A percentile compares a stretch with the other conserved stretches of the same genome.
Conservation (phyloP, 2,113 vertebrate genomes). For the Varanus komodoensis region DNA sequence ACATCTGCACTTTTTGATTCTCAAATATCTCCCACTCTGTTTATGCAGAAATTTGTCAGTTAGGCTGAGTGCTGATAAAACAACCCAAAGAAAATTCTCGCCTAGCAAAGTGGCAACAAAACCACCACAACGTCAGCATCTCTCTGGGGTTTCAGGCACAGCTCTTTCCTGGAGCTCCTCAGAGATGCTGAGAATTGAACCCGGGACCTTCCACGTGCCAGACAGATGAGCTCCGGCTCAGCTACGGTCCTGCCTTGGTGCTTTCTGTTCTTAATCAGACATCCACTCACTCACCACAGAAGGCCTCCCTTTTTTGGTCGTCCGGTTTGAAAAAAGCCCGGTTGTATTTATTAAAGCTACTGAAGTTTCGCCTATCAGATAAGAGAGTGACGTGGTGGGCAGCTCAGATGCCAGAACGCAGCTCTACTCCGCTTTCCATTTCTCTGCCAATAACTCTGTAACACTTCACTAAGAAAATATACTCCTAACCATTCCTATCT, state of each 20-base stretch:
- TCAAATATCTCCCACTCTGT: no score
- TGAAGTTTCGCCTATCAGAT: slow-evolving; percentile 20
- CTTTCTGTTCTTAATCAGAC: background rate
- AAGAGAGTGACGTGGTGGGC: background rate
- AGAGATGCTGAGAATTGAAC: background rate
- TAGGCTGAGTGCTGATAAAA: no score
- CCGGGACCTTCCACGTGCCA: background rate
- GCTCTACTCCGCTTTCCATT: background rate
- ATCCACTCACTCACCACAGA: background rate
- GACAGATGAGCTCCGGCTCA: background rate
- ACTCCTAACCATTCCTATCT: slow-evolving; percentile 14
- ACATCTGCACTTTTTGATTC: no score
- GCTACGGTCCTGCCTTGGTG: background rate
- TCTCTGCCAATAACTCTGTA: slow-evolving; percentile 7
- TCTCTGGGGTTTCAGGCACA: background rate
- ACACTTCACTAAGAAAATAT: slow-evolving; percentile 2
- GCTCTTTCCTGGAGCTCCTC: background rate
- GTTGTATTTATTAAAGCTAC: background rate
- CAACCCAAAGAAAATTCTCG: no score
- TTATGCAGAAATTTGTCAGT: no score
- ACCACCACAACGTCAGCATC: background rate
- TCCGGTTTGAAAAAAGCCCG: background rate
- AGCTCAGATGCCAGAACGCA: slow-evolving; percentile 9
- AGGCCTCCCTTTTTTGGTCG: background rate
- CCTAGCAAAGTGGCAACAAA: no score